Evolutionary conservation across 2,888 invertebrate genomes (phyloP).

Genomic region (Eumacrocentrus americanus): DNA sequence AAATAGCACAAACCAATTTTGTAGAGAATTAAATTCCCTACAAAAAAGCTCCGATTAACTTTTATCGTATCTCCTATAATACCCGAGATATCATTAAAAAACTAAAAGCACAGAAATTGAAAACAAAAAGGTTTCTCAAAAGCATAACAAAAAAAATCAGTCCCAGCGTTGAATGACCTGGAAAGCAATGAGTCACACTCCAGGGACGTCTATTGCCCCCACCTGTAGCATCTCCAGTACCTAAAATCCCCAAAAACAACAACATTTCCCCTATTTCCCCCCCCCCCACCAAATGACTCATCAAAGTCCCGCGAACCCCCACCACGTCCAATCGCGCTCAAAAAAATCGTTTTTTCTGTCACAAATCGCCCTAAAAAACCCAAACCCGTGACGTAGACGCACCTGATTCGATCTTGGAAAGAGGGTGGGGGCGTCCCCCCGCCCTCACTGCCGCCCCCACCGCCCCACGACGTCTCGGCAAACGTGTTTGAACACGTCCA

Average conservation of each 20-base stretch:
- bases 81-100: no score
- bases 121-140: no score
- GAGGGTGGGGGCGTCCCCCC: neutral
- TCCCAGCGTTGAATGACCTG: neutral
- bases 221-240: neutral
- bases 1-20: no score
- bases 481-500: conserved; percentile 46
- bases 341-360: neutral
- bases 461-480: conserved; percentile 20
- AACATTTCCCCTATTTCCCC: no score
- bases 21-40: no score
- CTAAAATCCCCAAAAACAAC: neutral
- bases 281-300: neutral
- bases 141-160: no score
- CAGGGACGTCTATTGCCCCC: neutral
- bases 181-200: neutral
- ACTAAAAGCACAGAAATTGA: no score
- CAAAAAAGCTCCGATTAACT: no score
- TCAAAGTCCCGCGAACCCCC: neutral
- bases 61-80: no score
- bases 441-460: neutral
- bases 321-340: neutral
- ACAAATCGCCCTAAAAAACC: no score
- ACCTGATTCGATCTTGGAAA: neutral
- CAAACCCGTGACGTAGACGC: no score